phyloP scores from a whole-genome alignment of 2,113 vertebrate species.

The Ptychochromis oligacanthus region DNA sequence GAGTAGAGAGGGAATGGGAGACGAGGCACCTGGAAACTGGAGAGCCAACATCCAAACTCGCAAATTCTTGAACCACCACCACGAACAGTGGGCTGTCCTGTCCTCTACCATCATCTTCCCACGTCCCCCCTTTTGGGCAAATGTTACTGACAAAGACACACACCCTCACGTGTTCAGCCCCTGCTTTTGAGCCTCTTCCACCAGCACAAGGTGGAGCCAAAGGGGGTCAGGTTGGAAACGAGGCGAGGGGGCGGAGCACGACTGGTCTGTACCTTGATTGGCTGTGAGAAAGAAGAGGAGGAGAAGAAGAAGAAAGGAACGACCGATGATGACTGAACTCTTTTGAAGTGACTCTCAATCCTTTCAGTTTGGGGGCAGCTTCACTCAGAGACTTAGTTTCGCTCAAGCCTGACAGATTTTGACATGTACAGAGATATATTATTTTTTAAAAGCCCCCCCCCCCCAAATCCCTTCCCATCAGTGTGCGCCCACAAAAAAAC shows the following conservation, averaged over 20 bases:
- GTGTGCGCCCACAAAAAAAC: slow-evolving; percentile 28
- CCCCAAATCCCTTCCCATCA: neutral
- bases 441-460: slow-evolving; percentile 66
- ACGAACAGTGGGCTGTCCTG: slow-evolving; percentile 46
- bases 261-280: slow-evolving; percentile 63
- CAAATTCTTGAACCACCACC: slow-evolving; percentile 35
- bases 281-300: slow-evolving; percentile 76
- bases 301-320: slow-evolving; percentile 69
- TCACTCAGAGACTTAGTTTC: slow-evolving; percentile 86
- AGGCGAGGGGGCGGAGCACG: slow-evolving; percentile 44
- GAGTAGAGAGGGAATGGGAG: slow-evolving; percentile 32
- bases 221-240: slow-evolving; percentile 41
- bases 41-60: slow-evolving; percentile 33
- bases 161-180: slow-evolving; percentile 46
- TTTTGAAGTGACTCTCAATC: slow-evolving; percentile 75
- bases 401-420: slow-evolving; percentile 88
- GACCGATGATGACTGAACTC: slow-evolving; percentile 70
- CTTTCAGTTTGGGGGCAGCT: slow-evolving; percentile 82
- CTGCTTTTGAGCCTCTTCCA: slow-evolving; percentile 29
- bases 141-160: slow-evolving; percentile 63
- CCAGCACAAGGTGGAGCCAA: slow-evolving; percentile 15
- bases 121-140: slow-evolving; percentile 26
- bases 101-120: slow-evolving; percentile 51
- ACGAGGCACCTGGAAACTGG: slow-evolving; percentile 34
- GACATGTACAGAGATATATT: slow-evolving; percentile 80